These are phyloP conservation scores for Ivindomyrus marchei DNA, from an alignment of 2,113 vertebrate species.

Conservation along the genomic window DNA sequence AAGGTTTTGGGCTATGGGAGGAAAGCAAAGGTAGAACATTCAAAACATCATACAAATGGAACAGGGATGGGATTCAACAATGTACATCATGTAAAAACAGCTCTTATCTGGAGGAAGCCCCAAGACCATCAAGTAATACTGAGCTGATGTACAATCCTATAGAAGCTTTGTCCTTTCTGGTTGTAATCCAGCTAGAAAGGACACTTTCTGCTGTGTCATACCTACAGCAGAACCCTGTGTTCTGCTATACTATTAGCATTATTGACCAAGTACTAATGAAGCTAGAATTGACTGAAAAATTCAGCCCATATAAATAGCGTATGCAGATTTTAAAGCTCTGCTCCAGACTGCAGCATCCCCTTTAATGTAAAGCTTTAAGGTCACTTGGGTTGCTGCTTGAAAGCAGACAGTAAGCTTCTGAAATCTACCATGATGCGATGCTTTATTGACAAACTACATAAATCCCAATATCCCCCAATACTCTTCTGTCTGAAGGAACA, in stretches of 20 bases:
- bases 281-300: neutral
- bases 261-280: conserved; percentile 5
- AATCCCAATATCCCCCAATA: neutral
- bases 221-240: neutral
- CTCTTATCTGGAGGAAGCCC: neutral
- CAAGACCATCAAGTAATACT: neutral
- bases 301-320: neutral
- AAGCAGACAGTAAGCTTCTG: neutral
- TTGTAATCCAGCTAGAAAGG: neutral
- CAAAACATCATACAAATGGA: neutral
- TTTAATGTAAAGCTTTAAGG: neutral
- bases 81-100: neutral
- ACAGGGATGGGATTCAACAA: neutral
- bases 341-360: neutral
- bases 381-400: neutral
- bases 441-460: neutral
- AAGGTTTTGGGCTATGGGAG: neutral
- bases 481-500: neutral
- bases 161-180: neutral
- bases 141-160: neutral
- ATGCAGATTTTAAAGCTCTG: neutral
- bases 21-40: neutral
- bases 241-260: neutral
- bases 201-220: neutral
- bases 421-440: neutral